These are phyloP conservation scores for Ceryle rudis DNA, from an alignment of 2,797 vertebrate genomes.

Conservation along the genomic window DNA sequence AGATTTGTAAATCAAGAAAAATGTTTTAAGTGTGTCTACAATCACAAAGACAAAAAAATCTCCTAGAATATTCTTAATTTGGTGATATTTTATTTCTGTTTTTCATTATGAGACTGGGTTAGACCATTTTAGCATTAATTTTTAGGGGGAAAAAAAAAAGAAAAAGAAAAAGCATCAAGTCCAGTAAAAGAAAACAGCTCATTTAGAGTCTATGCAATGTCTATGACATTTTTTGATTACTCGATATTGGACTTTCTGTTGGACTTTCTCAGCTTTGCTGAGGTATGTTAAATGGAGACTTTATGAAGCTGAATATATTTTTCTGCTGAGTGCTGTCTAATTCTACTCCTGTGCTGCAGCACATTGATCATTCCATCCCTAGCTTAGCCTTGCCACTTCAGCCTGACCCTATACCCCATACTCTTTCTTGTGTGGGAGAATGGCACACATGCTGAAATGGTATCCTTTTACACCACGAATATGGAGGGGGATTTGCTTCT, in stretches of 20 bases:
- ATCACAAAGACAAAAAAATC: neutral
- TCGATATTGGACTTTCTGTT: neutral
- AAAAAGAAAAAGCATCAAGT: neutral
- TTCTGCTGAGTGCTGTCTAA: constrained; percentile 1
- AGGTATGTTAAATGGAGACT: neutral
- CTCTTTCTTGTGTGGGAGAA: neutral
- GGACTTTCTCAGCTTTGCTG: neutral
- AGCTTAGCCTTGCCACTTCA: neutral
- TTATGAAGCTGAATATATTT: neutral
- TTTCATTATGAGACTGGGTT: neutral
- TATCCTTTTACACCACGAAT: constrained; percentile 4
- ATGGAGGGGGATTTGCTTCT: constrained; percentile 28
- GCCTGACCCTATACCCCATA: neutral
- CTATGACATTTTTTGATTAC: neutral
- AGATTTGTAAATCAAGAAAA: neutral
- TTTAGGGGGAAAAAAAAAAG: neutral
- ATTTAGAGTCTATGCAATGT: neutral
- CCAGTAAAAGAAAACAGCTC: neutral
- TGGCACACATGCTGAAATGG: neutral
- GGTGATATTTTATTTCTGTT: neutral
- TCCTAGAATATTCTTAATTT: neutral
- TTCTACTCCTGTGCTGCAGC: neutral
- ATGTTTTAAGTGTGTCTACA: neutral
- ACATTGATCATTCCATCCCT: neutral
- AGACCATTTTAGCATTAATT: neutral